Evolutionary conservation across 2,888 invertebrate genomes (phyloP), one percentile per base, ranked within the genome.

Genomic region (Odontothrips loti): DNA sequence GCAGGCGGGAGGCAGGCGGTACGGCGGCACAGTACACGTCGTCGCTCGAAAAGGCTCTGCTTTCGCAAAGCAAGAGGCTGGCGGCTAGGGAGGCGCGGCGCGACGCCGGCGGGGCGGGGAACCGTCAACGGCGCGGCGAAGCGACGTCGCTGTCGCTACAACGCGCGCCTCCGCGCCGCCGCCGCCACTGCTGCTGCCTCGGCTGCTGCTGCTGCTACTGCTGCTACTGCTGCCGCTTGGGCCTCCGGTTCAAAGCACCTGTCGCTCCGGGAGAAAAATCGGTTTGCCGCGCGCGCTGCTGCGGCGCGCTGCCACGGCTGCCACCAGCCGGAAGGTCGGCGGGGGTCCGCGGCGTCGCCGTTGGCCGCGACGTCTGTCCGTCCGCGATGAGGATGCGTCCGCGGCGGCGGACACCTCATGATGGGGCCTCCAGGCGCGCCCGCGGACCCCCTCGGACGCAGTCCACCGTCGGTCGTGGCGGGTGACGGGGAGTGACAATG

Each of bases 231-330:
- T 43, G 34, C 34, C 34, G 34, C 34, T 43, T 6, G 34, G 34
- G 34, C 34, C 68, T 8, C 68, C 68, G 27, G 68, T 27, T 75
- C 68, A 75, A 75, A 75, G 68, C 68, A 75, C 68, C 68, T 75
- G 68, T 75, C 68, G 68, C 68, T 75, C 27, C 27, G 68, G 68
- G 68, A 75, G 68, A 75, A 75, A 75, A 75, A 75, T 75, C 68
- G 68, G 68, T 75, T 75, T 23, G 68, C 68, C 68, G 68, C 68
- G 68, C 68, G 27, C 23, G 58, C 51, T 12, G 51, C 51, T 17
- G 51, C 51, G 51, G 51, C 20, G 11, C 15, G 58, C 58, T 58
- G n/a, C 34, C 3, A 6, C 34, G 34, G 34, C 34, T 43, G 34
- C 34, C 34, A 6, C 34, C 34, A 43, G 34, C n/a, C n/a, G 34